Evolutionary conservation across 2,797 vertebrate genomes (phyloP), one percentile per base, ranked within the genome.

Genomic region (Carduelis carduelis): DNA sequence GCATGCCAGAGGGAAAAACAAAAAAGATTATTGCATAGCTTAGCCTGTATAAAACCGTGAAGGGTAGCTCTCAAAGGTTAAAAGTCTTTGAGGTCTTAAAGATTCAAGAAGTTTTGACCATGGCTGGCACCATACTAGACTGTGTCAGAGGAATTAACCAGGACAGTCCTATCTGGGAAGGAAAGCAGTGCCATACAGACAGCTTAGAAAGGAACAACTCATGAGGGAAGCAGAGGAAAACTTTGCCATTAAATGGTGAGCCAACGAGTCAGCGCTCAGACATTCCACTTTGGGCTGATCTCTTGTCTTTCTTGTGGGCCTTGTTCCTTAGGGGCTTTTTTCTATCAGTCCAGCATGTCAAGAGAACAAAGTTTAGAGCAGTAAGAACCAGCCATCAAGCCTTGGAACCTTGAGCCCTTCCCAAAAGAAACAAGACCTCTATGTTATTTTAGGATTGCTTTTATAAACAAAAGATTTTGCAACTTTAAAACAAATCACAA

Each of bases 371-470:
- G 30, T 82, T 94, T 84, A 49, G 27, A 83, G 78, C 37, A 50
- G n/a, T 56, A 64, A 76, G 75, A 92, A 89, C 71, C 4, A 13
- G 81, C 20, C 60, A 57, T 90, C 41, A 82, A 79, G 65, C 20
- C 53, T 65, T 86, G 59, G 44, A 94, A 93, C 41, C 53, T 21
- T 72, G 55, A 89, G 52, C 82, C 41, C 14, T 37, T 90, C 83
- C 84, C 92, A 90, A 83, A 89, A 86, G 66, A 93, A 96, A 96
- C 68, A 93, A 90, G 71, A 53, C 18, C 11, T 79, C 64, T 34
- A 3, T 81, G 47, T 83, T 95, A 80, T 96, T 89, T 92, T 82
- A 87, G 81, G 44, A 50, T 15, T 77, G 63, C 15, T 94, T 91
- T 93, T 83, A 76, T 39, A 94, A 87, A 63, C 41, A 68, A 74